Percentiles rank a stretch among this genome's conserved stretches.
phyloP scores from a whole-genome alignment of 2,797 vertebrate genomes.

The Cygnus olor region DNA sequence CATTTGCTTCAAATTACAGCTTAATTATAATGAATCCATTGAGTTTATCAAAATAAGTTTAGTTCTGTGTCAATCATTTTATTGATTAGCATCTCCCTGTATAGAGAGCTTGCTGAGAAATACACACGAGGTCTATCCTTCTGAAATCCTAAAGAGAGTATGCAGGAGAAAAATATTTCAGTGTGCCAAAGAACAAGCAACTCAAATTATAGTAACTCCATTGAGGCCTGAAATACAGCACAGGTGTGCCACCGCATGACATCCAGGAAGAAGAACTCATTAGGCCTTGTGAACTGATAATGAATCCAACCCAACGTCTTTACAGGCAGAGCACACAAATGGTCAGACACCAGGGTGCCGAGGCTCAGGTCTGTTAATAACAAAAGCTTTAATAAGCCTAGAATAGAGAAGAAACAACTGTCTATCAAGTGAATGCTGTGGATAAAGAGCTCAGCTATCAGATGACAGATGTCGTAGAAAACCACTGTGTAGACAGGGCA shows the following conservation, averaged over 20 bases:
- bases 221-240: not conserved
- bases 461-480: not conserved
- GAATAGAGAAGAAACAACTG: not conserved
- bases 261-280: constrained; percentile 34
- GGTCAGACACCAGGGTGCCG: not conserved
- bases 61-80: not conserved
- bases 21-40: constrained; percentile 4
- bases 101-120: not conserved
- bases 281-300: not conserved
- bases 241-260: constrained; percentile 32
- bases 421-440: accelerated
- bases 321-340: constrained; percentile 45
- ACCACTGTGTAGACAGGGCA: not conserved
- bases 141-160: not conserved
- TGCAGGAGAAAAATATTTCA: not conserved
- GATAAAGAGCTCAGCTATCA: not conserved
- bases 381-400: constrained; percentile 1
- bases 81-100: not conserved
- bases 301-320: not conserved
- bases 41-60: not conserved
- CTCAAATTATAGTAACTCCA: not conserved
- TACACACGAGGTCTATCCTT: accelerated
- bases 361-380: not conserved
- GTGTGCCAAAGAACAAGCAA: not conserved
- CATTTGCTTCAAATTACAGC: constrained; percentile 34